These are phyloP conservation scores for Tragopan temminckii DNA, from an alignment of 2,797 vertebrate genomes.

Conservation along the genomic window DNA sequence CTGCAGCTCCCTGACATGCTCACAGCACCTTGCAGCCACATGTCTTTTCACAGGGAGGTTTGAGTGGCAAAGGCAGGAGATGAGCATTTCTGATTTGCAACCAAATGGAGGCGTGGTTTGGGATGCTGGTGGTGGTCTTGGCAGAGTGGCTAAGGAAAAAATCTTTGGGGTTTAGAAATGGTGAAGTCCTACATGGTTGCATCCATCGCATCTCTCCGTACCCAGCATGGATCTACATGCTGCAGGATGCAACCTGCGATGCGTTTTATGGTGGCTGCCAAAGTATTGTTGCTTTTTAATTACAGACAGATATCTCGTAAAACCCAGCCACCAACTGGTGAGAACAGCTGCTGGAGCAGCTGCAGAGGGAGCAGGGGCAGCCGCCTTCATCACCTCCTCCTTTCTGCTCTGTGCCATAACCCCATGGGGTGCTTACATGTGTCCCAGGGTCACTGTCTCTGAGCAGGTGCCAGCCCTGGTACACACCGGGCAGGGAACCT, in stretches of 20 bases:
- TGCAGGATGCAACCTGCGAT: neutral
- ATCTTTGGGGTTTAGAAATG: neutral
- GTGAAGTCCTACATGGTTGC: accelerated
- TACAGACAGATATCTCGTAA: slow-evolving; percentile 43
- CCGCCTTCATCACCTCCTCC: neutral
- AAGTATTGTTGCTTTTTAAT: slow-evolving; percentile 57
- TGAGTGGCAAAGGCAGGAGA: neutral
- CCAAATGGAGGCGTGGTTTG: neutral
- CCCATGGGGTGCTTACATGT: accelerated
- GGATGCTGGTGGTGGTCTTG: neutral
- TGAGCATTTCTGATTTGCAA: neutral
- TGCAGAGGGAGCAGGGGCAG: neutral
- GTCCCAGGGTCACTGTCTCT: neutral
- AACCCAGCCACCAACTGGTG: slow-evolving; percentile 66
- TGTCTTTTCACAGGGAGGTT: neutral
- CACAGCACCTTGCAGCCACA: neutral
- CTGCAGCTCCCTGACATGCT: neutral
- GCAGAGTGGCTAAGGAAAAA: neutral
- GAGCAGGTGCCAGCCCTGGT: neutral
- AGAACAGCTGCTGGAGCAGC: slow-evolving; percentile 68
- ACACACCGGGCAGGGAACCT: neutral
- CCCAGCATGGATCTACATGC: neutral
- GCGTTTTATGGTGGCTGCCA: neutral
- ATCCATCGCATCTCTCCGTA: accelerated
- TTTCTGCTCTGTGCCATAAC: neutral